Conservation (phyloP, 2,888 invertebrate genomes). For the Argyra leucocephala region DNA sequence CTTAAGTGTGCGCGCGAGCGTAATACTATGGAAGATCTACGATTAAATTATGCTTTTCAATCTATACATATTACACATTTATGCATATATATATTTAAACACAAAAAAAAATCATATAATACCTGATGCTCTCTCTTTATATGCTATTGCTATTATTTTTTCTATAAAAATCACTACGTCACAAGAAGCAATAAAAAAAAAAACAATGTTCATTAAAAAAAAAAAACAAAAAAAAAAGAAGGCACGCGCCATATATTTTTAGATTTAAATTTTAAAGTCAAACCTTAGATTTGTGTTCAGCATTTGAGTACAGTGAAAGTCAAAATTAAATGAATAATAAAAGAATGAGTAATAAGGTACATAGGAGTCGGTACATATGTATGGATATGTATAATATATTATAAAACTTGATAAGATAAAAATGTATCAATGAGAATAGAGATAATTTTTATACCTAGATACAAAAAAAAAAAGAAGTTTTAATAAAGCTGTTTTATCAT, state of each 20-base stretch:
- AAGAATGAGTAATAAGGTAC: no score
- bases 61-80: background rate
- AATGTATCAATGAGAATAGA: no score
- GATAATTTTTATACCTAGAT: no score
- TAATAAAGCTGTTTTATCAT: no score
- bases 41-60: slow-evolving; percentile 1
- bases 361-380: no score
- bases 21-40: slow-evolving; percentile 4
- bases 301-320: no score
- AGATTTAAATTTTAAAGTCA: no score
- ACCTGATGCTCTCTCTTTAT: background rate
- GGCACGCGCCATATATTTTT: slow-evolving; percentile 14
- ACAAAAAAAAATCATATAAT: background rate
- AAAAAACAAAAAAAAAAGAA: background rate
- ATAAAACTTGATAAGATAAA: no score
- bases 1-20: slow-evolving; percentile 7
- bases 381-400: no score
- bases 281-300: no score
- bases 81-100: background rate
- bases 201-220: background rate
- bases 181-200: background rate
- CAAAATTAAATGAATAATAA: no score
- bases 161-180: background rate
- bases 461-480: no score
- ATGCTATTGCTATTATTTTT: background rate